Evolutionary conservation across 1,140 invertebrate species (phyloP).

Genomic region (Drosophila orosa): DNA sequence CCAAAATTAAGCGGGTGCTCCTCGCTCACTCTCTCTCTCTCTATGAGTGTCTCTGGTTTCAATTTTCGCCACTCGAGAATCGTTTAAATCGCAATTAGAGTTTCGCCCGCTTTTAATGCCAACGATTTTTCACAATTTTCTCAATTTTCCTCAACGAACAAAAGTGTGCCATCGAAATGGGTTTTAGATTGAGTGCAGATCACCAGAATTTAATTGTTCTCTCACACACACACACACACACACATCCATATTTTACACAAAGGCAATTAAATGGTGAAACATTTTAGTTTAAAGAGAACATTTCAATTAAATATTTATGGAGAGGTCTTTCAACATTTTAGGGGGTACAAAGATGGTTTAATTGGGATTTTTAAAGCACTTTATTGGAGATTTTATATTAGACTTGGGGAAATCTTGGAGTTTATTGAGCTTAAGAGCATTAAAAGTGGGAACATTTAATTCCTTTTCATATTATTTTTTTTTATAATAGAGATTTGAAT

Average conservation of each 20-base stretch:
- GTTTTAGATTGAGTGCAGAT: conserved; percentile 50
- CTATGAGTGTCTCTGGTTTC: conserved; percentile 44
- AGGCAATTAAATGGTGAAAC: background rate
- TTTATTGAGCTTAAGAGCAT: background rate
- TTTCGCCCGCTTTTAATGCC: conserved; percentile 55
- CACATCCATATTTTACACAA: conserved; percentile 22
- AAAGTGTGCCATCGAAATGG: conserved; percentile 62
- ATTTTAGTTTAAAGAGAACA: background rate
- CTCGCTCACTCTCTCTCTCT: background rate
- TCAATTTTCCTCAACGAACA: conserved; percentile 40
- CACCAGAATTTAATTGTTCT: conserved; percentile 42
- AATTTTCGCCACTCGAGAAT: conserved; percentile 69
- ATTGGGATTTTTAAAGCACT: no score
- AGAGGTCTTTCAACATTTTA: no score
- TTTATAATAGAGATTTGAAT: no score
- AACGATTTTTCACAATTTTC: conserved; percentile 54
- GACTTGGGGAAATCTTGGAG: background rate
- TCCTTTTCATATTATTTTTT: no score
- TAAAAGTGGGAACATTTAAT: no score
- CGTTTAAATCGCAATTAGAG: conserved; percentile 77
- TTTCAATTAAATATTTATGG: conserved; percentile 13
- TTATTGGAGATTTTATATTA: background rate
- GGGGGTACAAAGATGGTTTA: no score
- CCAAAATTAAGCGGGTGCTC: conserved; percentile 69
- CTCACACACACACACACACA: no score